Evolutionary conservation across 2,888 invertebrate genomes (phyloP).

Genomic region (Cheilosia urbana): DNA sequence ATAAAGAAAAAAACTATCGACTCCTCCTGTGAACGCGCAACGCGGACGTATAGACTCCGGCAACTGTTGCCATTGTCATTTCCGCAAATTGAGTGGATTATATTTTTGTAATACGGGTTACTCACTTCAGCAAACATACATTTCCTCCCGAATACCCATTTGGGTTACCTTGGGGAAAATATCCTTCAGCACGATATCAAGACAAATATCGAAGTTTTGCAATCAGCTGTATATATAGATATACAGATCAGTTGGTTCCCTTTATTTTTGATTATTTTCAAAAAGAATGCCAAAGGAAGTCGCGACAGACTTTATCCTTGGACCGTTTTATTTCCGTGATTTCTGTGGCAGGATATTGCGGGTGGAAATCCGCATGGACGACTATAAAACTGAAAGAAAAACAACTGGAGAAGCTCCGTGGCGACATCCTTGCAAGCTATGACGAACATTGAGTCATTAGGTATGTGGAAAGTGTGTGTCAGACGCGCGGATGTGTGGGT

Average conservation of each 20-base stretch:
- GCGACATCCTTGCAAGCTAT: conserved; percentile 41
- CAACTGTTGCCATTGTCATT: conserved; percentile 55
- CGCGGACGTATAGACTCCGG: conserved; percentile 3
- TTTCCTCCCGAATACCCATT: too few species aligned
- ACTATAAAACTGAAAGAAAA: conserved; percentile 28
- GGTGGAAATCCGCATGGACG: not conserved
- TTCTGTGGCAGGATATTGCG: not conserved
- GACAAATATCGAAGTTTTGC: too few species aligned
- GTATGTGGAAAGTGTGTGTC: conserved; percentile 2
- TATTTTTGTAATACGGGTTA: conserved; percentile 13
- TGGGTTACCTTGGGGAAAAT: too few species aligned
- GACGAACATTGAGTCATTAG: conserved; percentile 46
- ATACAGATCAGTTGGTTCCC: too few species aligned
- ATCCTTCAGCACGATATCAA: too few species aligned
- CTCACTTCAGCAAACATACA: too few species aligned
- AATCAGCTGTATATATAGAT: too few species aligned
- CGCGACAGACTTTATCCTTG: too few species aligned
- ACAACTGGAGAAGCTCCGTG: conserved; percentile 4
- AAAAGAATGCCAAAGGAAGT: too few species aligned
- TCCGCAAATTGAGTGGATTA: conserved; percentile 60
- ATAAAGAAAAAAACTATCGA: conserved; percentile 36
- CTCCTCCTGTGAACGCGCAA: conserved; percentile 3
- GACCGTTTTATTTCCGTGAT: conserved; percentile 24
- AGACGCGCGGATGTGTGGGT: not conserved
- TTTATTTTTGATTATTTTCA: too few species aligned